These are phyloP conservation scores for Parnassius smintheus DNA, from an alignment of 2,888 invertebrate species.

Conservation along the genomic window DNA sequence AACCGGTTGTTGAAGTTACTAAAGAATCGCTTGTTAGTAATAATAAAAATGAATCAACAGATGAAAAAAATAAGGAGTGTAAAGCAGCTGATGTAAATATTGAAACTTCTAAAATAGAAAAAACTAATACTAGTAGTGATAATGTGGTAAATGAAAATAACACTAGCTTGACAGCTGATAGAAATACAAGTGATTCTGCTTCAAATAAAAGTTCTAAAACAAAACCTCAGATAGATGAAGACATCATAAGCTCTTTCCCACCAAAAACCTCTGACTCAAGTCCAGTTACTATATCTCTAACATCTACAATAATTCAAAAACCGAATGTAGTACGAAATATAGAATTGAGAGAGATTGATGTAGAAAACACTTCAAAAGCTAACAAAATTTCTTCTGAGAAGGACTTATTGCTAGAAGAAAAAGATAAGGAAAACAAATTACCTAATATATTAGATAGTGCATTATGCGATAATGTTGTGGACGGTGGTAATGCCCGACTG, in stretches of 20 bases:
- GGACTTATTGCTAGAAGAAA: slow-evolving; percentile 38
- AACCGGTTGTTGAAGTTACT: slow-evolving; percentile 3
- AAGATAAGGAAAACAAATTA: slow-evolving; percentile 64
- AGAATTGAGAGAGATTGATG: not conserved
- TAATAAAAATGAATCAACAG: not conserved
- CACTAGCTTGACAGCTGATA: not conserved
- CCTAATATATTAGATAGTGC: slow-evolving; percentile 63
- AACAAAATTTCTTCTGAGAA: slow-evolving; percentile 16
- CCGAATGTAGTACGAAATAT: slow-evolving; percentile 10
- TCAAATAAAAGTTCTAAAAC: slow-evolving; percentile 1
- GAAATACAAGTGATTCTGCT: slow-evolving; percentile 1
- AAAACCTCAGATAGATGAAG: not conserved
- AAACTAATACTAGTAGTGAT: not conserved
- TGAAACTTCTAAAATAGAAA: slow-evolving; percentile 3
- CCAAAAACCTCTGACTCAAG: slow-evolving; percentile 12
- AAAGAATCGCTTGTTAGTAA: slow-evolving; percentile 12
- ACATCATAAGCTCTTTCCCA: not conserved
- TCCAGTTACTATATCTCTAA: slow-evolving; percentile 4
- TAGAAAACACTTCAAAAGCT: slow-evolving; percentile 6
- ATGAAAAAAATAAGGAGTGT: slow-evolving; percentile 2
- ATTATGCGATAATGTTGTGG: slow-evolving; percentile 66
- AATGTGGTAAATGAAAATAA: slow-evolving; percentile 6
- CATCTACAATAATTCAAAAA: slow-evolving; percentile 13
- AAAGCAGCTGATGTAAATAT: not conserved
- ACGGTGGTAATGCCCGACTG: slow-evolving; percentile 79